Evolutionary conservation across 2,113 vertebrate genomes (phyloP), one percentile per base, ranked within the genome.

Genomic region (Tiliqua scincoides): DNA sequence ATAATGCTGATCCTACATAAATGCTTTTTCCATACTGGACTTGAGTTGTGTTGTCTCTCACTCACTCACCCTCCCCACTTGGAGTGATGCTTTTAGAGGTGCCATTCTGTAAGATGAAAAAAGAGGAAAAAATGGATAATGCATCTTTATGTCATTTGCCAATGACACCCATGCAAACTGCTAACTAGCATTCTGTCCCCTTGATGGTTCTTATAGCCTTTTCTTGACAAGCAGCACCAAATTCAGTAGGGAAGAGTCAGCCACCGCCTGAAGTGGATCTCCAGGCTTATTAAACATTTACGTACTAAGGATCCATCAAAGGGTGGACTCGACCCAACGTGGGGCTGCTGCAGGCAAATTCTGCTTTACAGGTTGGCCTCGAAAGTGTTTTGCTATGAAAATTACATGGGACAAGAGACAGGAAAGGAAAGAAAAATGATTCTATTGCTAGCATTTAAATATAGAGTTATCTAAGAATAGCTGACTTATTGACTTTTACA

Each of bases 281-380:
- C 89, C 82, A 74, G 94, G 89, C 78, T 93, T 94, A 93, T 95
- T 95, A 96, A 96, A 95, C 92, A 96, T 96, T 96, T 95, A 94
- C 90, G 87, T 85, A 93, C 95, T 95, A 94, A 94, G 59, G 81
- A 92, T 95, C 92, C 87, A 94, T 96, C 95, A 94, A 94, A 95
- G 74, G 65, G 71, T 87, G 90, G 91, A 85, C 86, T 92, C 91
- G 90, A 86, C 88, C 88, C 95, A 93, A 91, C 84, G 79, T 93
- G 74, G 92, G 92, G 86, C 78, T 54, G 93, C 92, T 94, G 63
- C 77, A 95, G 92, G 94, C 87, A 94, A 91, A 84, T 88, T 88
- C 61, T 88, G 59, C 88, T 96, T 95, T 78, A 90, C 85, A 93
- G 65, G 86, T 84, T 93, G 87, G 89, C 70, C 75, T 92, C 77